Evolutionary conservation across 2,888 invertebrate genomes (phyloP).

Genomic region (Lordiphosa fenestrarum): DNA sequence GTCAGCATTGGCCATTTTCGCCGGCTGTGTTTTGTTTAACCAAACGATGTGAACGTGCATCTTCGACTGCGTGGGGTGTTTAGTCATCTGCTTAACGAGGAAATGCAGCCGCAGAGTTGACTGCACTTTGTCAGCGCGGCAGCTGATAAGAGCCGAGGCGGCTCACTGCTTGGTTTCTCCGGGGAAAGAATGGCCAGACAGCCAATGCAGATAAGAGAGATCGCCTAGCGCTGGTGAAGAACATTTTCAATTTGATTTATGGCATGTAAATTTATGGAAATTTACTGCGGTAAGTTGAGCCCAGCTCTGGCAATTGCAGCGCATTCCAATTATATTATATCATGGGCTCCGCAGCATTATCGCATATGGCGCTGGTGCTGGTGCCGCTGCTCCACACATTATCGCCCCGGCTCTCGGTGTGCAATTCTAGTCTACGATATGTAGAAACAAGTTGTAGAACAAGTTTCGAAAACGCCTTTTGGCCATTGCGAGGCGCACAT

Average conservation of each 20-base stretch:
- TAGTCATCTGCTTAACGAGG: conserved; percentile 32
- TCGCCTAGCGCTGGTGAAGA: conserved; percentile 27
- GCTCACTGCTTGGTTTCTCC: conserved; percentile 58
- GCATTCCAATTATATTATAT: conserved; percentile 72
- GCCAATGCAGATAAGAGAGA: conserved; percentile 54
- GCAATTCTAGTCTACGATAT: conserved; percentile 57
- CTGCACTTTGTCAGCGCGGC: conserved; percentile 64
- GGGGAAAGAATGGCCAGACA: conserved; percentile 20
- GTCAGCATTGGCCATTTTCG: conserved; percentile 61
- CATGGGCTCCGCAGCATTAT: conserved; percentile 67
- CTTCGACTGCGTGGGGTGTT: conserved; percentile 53
- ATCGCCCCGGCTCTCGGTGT: conserved; percentile 32
- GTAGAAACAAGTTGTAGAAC: conserved; percentile 76
- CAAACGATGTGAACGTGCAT: conserved; percentile 35
- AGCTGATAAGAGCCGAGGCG: conserved; percentile 51
- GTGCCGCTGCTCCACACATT: conserved; percentile 52
- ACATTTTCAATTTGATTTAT: conserved; percentile 70
- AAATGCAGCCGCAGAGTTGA: conserved; percentile 63
- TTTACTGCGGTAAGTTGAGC: conserved; percentile 55
- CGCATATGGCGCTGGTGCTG: conserved; percentile 67
- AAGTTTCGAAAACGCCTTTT: conserved; percentile 74
- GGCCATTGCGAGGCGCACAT: conserved; percentile 22
- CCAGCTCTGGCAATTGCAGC: conserved; percentile 48
- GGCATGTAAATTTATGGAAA: conserved; percentile 74
- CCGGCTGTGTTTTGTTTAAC: conserved; percentile 57